phyloP scores from a whole-genome alignment of 1,140 invertebrate genomes.

The Drosophila parvula region DNA sequence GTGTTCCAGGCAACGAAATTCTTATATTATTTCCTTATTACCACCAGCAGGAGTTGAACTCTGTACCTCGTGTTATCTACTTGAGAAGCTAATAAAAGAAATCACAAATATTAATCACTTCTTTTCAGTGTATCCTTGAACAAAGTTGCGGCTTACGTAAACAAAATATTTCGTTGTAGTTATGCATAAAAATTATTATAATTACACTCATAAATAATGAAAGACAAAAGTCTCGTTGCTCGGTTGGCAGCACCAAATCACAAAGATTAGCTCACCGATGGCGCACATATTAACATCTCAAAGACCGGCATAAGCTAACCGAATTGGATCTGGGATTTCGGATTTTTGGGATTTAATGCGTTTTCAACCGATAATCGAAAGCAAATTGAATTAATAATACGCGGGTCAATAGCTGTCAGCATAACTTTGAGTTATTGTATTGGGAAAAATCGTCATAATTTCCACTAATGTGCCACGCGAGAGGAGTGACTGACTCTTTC shows the following conservation, averaged over 20 bases:
- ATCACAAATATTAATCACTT: too few species aligned
- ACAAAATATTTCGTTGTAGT: constrained; percentile 17
- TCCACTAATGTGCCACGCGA: constrained; percentile 71
- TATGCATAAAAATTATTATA: constrained; percentile 62
- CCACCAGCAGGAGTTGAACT: too few species aligned
- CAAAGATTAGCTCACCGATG: constrained; percentile 57
- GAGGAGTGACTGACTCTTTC: constrained; percentile 32
- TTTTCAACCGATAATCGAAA: constrained; percentile 70
- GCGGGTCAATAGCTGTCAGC: constrained; percentile 60
- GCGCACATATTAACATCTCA: constrained; percentile 69
- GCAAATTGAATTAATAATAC: constrained; percentile 79
- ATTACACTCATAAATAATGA: constrained; percentile 44
- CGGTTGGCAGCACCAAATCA: constrained; percentile 40
- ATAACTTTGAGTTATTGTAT: constrained; percentile 77
- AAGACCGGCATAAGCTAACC: constrained; percentile 43
- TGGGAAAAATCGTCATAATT: constrained; percentile 74
- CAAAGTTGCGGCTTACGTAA: constrained; percentile 25
- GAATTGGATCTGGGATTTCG: constrained; percentile 24
- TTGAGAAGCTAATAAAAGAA: too few species aligned
- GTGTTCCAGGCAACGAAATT: background rate
- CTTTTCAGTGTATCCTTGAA: constrained; percentile 21
- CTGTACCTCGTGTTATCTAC: too few species aligned
- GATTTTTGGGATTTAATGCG: constrained; percentile 39
- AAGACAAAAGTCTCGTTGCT: constrained; percentile 46
- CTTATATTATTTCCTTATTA: too few species aligned